phyloP scores from a whole-genome alignment of 2,113 vertebrate species.

The Oophaga pumilio region DNA sequence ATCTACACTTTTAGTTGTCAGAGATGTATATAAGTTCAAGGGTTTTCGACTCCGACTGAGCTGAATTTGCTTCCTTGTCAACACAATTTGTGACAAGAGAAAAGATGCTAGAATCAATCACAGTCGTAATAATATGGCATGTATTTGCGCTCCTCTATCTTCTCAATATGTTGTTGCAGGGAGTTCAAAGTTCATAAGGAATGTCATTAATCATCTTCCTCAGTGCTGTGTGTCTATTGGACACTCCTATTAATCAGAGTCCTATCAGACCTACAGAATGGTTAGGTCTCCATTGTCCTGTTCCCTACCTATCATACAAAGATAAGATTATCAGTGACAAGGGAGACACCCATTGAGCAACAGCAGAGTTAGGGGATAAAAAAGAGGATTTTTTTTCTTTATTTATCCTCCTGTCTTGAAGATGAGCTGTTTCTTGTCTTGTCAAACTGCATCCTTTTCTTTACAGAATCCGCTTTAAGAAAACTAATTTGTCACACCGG shows the following conservation, averaged over 20 bases:
- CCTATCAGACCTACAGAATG: constrained; percentile 75
- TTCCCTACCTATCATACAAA: constrained; percentile 78
- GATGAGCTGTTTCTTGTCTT: constrained; percentile 82
- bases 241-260: constrained; percentile 82
- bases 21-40: constrained; percentile 41
- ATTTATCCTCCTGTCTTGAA: constrained; percentile 78
- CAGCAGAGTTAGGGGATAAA: constrained; percentile 68
- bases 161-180: background rate
- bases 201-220: constrained; percentile 81
- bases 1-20: constrained; percentile 39
- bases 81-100: constrained; percentile 54
- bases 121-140: constrained; percentile 56
- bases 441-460: constrained; percentile 79
- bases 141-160: constrained; percentile 53
- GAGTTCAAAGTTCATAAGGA: constrained; percentile 63
- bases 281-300: constrained; percentile 78
- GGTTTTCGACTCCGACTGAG: constrained; percentile 41
- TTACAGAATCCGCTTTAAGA: constrained; percentile 77
- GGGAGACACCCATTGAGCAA: constrained; percentile 76
- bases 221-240: constrained; percentile 67
- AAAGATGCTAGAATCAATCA: constrained; percentile 56
- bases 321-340: constrained; percentile 90
- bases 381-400: constrained; percentile 70
- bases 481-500: constrained; percentile 84
- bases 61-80: constrained; percentile 55